Evolutionary conservation across 2,888 invertebrate species (phyloP), one percentile per base, ranked within the genome.

Genomic region (Sarcophaga subvicina): DNA sequence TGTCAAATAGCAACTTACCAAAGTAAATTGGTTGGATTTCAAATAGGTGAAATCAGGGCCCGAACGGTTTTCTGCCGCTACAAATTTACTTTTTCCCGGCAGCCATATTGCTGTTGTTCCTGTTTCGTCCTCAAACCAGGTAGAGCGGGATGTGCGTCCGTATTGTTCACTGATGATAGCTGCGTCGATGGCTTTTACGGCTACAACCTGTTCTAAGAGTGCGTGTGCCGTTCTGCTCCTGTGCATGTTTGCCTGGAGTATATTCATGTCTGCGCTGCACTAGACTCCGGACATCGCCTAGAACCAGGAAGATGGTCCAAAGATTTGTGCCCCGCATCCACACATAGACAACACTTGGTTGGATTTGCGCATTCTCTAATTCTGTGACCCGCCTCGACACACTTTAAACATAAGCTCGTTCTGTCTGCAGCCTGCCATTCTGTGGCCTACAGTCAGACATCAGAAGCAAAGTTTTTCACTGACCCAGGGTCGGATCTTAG

Each of bases 141-240:
- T 22, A 22, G 45, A 45, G 45, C 17, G 27, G 3, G 14, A 14
- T 63, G 20, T 73, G 3, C 22, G 27, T n/a, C 37, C 14, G 45
- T 73, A 73, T 27, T 73, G 47, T 14, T 73, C 45, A 47, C 73
- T 73, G 62, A 63, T 73, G 6, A 73, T 45, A 12, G 63, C 73
- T 8, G 10, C 62, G 37, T 45, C 63, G 1, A 17, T 20, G 27
- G 37, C 12, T 22, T 47, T 47, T 37, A 63, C 73, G 5, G 45
- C 37, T n/a, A 37, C 71, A 4, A 72, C 62, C 12, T 72, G 20
- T 6, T 60, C 45, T 0, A 72, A 37, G 20, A 72, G 20, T 6
- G 20, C 45, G 12, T 72, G 20, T 20, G 60, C 60, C 6, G 27
- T 37, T n/a, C 54, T 47, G 14, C 17, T 54, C 49, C 70, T 59